These are phyloP conservation scores for Drosophila chauvacae DNA, from an alignment of 1,140 invertebrate genomes.

Conservation along the genomic window DNA sequence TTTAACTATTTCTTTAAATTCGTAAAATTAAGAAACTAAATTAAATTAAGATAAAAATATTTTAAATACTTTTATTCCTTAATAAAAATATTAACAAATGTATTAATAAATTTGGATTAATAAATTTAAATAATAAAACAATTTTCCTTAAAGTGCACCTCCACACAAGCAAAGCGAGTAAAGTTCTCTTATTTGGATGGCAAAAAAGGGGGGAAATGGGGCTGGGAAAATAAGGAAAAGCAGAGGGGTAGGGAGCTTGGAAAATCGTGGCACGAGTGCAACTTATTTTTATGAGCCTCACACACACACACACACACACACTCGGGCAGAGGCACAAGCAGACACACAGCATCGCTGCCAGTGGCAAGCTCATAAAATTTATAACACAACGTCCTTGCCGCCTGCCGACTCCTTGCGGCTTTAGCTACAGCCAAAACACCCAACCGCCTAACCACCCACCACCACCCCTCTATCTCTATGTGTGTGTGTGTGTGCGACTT, in stretches of 20 bases:
- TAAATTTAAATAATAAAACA: background rate
- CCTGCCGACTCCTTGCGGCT: constrained; percentile 70
- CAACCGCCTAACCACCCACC: constrained; percentile 15
- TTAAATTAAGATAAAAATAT: background rate
- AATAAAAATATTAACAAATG: background rate
- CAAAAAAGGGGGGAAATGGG: constrained; percentile 13
- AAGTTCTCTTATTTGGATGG: constrained; percentile 69
- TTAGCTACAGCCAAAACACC: constrained; percentile 48
- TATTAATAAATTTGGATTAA: background rate
- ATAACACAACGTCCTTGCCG: constrained; percentile 82
- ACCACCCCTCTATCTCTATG: constrained; percentile 3
- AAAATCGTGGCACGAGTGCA: constrained; percentile 78
- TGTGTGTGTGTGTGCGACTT: constrained; percentile 37
- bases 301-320: constrained; percentile 47
- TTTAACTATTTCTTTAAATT: too few relatives aligned
- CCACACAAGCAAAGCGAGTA: constrained; percentile 65
- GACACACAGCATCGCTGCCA: constrained; percentile 60
- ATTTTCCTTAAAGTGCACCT: constrained; percentile 20
- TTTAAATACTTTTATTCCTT: background rate
- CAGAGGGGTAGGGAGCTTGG: constrained; percentile 1
- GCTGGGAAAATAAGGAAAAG: constrained; percentile 23
- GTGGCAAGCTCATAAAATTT: constrained; percentile 83
- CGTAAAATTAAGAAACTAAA: too few relatives aligned
- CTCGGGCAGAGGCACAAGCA: constrained; percentile 17
- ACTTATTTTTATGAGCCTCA: constrained; percentile 81